These are phyloP conservation scores for Elgaria multicarinata DNA, from an alignment of 2,113 vertebrate genomes.

Conservation along the genomic window DNA sequence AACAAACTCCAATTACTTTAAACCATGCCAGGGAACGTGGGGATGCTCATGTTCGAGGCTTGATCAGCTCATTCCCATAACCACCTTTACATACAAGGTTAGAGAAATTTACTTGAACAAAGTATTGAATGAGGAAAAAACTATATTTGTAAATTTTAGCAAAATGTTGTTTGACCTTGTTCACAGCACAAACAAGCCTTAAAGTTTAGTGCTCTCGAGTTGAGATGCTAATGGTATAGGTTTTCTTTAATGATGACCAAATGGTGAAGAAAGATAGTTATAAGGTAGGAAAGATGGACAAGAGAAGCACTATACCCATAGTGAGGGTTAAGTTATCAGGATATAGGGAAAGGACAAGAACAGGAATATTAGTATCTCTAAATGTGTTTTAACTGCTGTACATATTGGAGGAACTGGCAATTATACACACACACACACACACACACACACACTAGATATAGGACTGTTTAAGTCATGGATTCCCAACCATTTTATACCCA, in stretches of 20 bases:
- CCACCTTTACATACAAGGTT: no score
- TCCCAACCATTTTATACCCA: no score
- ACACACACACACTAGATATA: no score
- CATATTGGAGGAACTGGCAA: not conserved
- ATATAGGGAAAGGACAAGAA: not conserved
- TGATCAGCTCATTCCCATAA: no score
- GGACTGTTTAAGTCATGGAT: not conserved
- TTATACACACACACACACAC: no score
- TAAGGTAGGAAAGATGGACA: not conserved
- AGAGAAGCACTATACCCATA: not conserved
- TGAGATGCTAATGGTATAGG: not conserved
- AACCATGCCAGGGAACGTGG: no score
- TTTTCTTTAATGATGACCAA: not conserved
- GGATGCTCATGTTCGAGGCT: no score
- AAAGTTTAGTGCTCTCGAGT: not conserved
- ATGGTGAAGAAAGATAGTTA: no score
- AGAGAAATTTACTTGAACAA: no score
- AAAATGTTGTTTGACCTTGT: not conserved
- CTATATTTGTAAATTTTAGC: no score
- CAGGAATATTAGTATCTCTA: not conserved
- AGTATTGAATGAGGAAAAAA: no score
- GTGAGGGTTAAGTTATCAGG: not conserved
- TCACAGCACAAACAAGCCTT: not conserved
- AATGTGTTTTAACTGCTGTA: not conserved
- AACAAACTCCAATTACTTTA: not conserved